Evolutionary conservation across 2,888 invertebrate species (phyloP).

Genomic region (Chymomyza caudatula): DNA sequence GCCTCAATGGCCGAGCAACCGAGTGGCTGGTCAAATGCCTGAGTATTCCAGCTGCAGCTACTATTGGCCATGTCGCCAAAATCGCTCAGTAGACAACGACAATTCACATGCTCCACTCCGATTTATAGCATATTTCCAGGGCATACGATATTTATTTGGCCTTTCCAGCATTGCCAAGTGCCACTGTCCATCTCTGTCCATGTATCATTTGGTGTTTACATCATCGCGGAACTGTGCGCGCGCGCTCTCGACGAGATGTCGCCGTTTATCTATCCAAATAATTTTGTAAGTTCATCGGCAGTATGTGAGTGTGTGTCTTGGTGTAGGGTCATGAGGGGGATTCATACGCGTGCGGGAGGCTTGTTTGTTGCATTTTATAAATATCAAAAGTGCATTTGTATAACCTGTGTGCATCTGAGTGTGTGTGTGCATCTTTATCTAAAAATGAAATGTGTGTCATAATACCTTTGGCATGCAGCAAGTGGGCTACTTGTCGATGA

Average conservation of each 20-base stretch:
- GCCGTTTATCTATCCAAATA: neutral
- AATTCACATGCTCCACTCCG: slow-evolving; percentile 24
- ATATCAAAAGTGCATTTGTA: slow-evolving; percentile 39
- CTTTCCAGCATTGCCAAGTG: neutral
- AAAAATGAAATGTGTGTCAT: slow-evolving; percentile 62
- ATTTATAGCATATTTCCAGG: neutral
- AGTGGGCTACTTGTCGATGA: slow-evolving; percentile 11
- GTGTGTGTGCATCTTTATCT: slow-evolving; percentile 10
- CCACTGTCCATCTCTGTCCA: neutral
- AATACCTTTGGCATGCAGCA: slow-evolving; percentile 55
- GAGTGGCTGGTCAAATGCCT: neutral
- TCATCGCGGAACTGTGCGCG: slow-evolving; percentile 35
- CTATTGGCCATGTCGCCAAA: neutral
- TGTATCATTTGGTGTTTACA: slow-evolving; percentile 48
- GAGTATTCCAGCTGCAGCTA: neutral
- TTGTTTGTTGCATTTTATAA: slow-evolving; percentile 42
- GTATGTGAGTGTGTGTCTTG: neutral
- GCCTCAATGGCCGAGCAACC: slow-evolving; percentile 10
- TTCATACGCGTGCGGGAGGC: neutral
- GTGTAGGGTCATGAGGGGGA: neutral
- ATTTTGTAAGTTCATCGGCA: neutral
- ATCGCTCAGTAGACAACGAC: neutral
- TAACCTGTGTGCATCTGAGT: slow-evolving; percentile 1
- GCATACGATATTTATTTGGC: slow-evolving; percentile 7
- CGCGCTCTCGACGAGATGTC: neutral